Evolutionary conservation across 1,140 invertebrate species (phyloP).

Genomic region (Eufriesea mexicana): DNA sequence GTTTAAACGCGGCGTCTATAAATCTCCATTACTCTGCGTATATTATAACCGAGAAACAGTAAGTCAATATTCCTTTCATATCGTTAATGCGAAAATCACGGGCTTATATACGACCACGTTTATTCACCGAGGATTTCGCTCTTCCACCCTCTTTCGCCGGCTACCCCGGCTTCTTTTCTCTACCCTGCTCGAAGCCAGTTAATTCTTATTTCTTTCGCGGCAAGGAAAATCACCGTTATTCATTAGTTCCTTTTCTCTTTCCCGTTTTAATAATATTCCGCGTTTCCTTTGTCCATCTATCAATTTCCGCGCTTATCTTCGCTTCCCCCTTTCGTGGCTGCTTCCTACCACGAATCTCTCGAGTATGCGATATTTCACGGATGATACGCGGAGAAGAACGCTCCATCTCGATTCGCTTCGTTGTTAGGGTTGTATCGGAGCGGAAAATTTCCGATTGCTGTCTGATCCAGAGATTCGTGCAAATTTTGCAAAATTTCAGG

Average conservation of each 20-base stretch:
- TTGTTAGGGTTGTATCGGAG: too few species aligned
- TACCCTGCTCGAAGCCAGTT: neutral
- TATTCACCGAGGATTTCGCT: constrained; percentile 58
- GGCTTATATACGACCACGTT: constrained; percentile 62
- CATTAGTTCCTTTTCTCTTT: constrained; percentile 27
- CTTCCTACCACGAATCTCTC: neutral
- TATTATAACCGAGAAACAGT: constrained; percentile 51
- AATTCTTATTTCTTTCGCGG: constrained; percentile 54
- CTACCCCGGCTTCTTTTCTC: neutral
- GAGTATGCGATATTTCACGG: constrained; percentile 39
- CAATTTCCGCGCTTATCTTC: constrained; percentile 46
- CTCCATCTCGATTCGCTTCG: too few species aligned
- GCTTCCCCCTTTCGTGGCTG: neutral
- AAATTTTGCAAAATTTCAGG: too few species aligned
- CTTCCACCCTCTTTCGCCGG: neutral
- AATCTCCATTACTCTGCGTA: constrained; percentile 60
- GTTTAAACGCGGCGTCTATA: constrained; percentile 42
- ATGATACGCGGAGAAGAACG: too few species aligned
- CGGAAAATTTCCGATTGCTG: too few species aligned
- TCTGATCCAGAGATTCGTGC: too few species aligned
- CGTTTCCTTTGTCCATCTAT: constrained; percentile 42
- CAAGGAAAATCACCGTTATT: constrained; percentile 47
- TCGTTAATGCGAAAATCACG: constrained; percentile 59
- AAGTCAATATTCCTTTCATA: constrained; percentile 68
- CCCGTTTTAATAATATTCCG: constrained; percentile 47